phyloP scores from a whole-genome alignment of 2,797 vertebrate species.

The Columba guinea region DNA sequence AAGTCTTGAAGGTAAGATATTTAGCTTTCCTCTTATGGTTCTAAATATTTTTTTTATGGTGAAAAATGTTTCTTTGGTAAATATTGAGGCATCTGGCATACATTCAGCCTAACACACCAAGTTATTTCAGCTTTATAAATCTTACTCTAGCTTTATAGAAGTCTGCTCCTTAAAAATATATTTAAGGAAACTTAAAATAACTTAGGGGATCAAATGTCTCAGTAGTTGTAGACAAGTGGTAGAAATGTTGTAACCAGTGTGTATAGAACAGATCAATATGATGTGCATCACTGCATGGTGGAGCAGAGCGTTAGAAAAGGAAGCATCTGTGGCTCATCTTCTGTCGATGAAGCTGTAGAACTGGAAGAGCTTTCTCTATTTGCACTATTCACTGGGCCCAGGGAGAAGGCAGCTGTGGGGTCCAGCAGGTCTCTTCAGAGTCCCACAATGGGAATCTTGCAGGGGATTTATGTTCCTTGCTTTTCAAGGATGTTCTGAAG shows the following conservation, averaged over 20 bases:
- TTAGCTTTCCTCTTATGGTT: neutral
- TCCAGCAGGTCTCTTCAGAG: neutral
- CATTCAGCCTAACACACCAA: neutral
- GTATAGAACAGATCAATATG: neutral
- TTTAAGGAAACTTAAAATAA: neutral
- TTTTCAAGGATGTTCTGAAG: neutral
- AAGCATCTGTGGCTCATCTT: neutral
- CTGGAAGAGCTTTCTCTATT: neutral
- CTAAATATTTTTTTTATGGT: neutral
- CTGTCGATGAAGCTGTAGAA: neutral
- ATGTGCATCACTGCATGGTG: neutral
- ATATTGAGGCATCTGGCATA: neutral
- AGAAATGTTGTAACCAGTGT: neutral
- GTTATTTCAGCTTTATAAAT: neutral
- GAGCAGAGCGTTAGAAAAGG: neutral
- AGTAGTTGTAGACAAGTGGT: neutral
- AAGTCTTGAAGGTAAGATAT: neutral
- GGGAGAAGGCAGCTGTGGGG: neutral
- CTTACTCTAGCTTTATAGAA: neutral
- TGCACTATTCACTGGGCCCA: neutral
- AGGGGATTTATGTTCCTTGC: neutral
- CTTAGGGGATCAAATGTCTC: neutral
- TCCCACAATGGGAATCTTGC: neutral
- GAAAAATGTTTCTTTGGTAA: neutral
- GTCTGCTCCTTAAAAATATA: neutral